These are phyloP conservation scores for Tupaia chinensis DNA, from an alignment of 2,113 vertebrate species.

Conservation along the genomic window DNA sequence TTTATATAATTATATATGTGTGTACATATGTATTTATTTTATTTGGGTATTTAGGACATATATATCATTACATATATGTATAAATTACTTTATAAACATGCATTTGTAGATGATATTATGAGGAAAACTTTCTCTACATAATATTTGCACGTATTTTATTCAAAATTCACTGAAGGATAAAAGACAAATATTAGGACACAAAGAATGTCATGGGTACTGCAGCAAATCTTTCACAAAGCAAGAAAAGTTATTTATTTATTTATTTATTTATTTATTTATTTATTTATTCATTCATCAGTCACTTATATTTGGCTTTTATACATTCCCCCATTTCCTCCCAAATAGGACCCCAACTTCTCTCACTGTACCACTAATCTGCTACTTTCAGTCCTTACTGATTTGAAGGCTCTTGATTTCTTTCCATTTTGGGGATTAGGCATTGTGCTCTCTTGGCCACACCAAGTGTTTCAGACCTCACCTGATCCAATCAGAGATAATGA, in stretches of 20 bases:
- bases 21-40: background rate
- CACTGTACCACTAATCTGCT: background rate
- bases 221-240: background rate
- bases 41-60: background rate
- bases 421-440: background rate
- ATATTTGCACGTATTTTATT: background rate
- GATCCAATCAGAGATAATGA: constrained; percentile 30
- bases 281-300: too few relatives aligned
- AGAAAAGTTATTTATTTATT: background rate
- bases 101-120: background rate
- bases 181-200: background rate
- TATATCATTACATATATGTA: background rate
- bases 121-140: background rate
- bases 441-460: constrained; percentile 10
- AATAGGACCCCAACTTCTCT: background rate
- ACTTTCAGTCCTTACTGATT: background rate
- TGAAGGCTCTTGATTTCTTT: background rate
- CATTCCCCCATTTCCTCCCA: background rate
- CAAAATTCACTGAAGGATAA: background rate
- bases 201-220: background rate
- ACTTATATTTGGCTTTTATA: background rate
- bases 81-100: background rate
- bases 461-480: constrained; percentile 11
- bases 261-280: too few relatives aligned
- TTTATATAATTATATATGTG: background rate